Conservation (phyloP, 2,888 invertebrate genomes). For the Callyntrura guangdongensis region DNA sequence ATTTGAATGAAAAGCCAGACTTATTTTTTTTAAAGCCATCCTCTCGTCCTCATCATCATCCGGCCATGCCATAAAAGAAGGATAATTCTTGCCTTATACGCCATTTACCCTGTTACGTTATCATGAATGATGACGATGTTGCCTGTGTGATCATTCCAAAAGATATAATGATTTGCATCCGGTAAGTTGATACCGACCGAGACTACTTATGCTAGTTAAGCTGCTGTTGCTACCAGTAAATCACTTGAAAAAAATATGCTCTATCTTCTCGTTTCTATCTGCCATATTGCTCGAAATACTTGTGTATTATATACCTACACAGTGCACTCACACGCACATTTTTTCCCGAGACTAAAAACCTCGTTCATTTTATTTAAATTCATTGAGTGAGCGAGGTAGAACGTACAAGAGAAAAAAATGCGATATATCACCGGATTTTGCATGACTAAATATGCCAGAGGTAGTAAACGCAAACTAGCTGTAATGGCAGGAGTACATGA, state of each 20-base stretch:
- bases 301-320: background rate
- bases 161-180: conserved; percentile 63
- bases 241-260: conserved; percentile 40
- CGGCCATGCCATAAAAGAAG: no score
- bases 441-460: conserved; percentile 77
- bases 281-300: background rate
- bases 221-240: conserved; percentile 55
- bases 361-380: conserved; percentile 66
- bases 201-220: no score
- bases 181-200: conserved; percentile 72
- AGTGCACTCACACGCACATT: conserved; percentile 38
- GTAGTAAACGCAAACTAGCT: no score
- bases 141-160: no score
- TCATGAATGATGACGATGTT: no score
- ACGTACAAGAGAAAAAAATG: no score
- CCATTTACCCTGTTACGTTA: no score
- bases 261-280: no score
- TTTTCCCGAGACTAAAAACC: conserved; percentile 6
- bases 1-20: no score
- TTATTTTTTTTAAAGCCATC: no score
- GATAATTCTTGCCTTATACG: no score
- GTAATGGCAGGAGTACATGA: conserved; percentile 67
- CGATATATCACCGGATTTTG: conserved; percentile 62
- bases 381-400: conserved; percentile 32
- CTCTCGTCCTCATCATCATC: no score